Conservation (phyloP, 2,888 invertebrate genomes). For the Diloba caeruleocephala region DNA sequence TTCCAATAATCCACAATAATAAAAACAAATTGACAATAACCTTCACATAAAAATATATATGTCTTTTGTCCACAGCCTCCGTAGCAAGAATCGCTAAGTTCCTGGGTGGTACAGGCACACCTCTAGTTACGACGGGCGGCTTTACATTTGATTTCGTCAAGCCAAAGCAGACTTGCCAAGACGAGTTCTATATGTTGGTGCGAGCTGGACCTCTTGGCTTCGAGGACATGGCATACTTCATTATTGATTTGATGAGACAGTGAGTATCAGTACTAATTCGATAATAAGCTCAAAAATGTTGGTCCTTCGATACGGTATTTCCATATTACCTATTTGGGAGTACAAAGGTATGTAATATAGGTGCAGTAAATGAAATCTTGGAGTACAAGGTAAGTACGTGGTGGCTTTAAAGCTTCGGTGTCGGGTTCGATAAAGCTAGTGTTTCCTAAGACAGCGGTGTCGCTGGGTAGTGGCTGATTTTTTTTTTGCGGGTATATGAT, state of each 20-base stretch:
- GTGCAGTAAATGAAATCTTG: not conserved
- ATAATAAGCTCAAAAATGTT: not conserved
- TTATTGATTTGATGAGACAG: constrained; percentile 92
- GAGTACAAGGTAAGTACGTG: constrained; percentile 22
- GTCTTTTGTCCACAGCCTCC: constrained; percentile 90
- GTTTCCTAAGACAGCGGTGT: not conserved
- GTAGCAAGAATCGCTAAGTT: constrained; percentile 94
- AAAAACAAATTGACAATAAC: too few relatives aligned
- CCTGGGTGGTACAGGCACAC: constrained; percentile 92
- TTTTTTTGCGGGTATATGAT: too few relatives aligned
- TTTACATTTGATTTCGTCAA: constrained; percentile 94
- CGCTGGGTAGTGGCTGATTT: too few relatives aligned
- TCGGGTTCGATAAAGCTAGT: not conserved
- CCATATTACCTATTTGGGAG: too few relatives aligned
- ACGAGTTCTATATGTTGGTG: constrained; percentile 94
- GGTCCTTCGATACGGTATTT: too few relatives aligned
- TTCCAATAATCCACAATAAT: too few relatives aligned
- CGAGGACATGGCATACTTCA: constrained; percentile 92
- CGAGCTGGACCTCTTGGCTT: constrained; percentile 93
- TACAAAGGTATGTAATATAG: not conserved
- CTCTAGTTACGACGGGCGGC: constrained; percentile 94
- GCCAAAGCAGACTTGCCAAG: constrained; percentile 91
- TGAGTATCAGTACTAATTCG: constrained; percentile 73
- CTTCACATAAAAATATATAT: too few relatives aligned
- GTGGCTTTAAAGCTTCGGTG: constrained; percentile 21